Conservation (phyloP, 2,113 vertebrate species). For the Bothrops jararaca region DNA sequence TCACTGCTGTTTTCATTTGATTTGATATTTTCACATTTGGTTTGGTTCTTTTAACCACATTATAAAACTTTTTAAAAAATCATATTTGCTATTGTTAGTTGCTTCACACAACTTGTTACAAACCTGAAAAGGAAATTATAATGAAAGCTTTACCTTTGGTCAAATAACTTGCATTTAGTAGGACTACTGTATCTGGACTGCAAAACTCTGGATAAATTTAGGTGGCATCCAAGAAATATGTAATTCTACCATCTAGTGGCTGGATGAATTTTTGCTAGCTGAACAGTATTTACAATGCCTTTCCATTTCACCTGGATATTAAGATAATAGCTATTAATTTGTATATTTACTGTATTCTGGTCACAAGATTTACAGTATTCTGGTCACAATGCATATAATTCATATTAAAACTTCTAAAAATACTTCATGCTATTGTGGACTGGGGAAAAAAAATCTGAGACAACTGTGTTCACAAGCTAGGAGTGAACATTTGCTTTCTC, state of each 20-base stretch:
- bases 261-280: background rate
- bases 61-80: background rate
- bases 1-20: background rate
- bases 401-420: background rate
- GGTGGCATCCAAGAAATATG: background rate
- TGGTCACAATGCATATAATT: background rate
- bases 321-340: background rate
- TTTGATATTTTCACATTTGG: background rate
- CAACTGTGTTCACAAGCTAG: background rate
- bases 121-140: background rate
- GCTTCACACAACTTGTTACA: background rate
- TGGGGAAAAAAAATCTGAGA: background rate
- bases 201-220: background rate
- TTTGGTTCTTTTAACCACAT: background rate
- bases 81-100: background rate
- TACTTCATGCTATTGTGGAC: background rate
- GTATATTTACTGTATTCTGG: background rate
- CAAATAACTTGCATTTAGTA: background rate
- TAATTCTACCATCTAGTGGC: background rate
- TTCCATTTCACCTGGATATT: background rate
- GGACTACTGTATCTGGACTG: background rate
- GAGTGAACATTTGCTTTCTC: background rate
- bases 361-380: background rate
- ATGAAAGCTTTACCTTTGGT: background rate
- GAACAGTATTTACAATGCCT: background rate